Evolutionary conservation across 2,113 vertebrate species (phyloP).

Genomic region (Oncorhynchus masou): DNA sequence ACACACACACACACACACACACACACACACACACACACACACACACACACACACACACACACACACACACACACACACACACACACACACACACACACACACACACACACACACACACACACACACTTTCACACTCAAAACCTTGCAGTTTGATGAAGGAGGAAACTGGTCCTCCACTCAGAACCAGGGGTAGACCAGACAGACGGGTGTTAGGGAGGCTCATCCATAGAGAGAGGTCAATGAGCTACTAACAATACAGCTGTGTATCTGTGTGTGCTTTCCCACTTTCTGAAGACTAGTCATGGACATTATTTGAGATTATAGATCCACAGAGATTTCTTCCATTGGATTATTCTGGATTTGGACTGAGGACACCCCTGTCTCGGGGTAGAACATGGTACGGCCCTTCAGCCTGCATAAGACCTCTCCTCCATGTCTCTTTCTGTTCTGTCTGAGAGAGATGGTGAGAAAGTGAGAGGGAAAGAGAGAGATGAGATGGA

Average conservation of each 20-base stretch:
- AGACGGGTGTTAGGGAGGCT: conserved; percentile 43
- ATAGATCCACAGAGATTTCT: too few relatives aligned
- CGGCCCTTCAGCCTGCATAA: conserved; percentile 57
- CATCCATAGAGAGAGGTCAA: background rate
- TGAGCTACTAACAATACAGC: too few relatives aligned
- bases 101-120: conserved; percentile 37
- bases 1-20: background rate
- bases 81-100: conserved; percentile 17
- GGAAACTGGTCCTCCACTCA: conserved; percentile 63
- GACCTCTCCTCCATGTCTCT: conserved; percentile 65
- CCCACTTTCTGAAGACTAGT: too few relatives aligned
- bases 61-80: background rate
- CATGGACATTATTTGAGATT: too few relatives aligned
- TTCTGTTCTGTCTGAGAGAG: conserved; percentile 68
- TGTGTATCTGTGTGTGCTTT: background rate
- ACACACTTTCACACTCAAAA: conserved; percentile 49
- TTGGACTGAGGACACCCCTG: conserved; percentile 11
- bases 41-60: background rate
- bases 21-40: conserved; percentile 1
- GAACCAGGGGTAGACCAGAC: conserved; percentile 65
- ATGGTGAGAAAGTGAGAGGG: conserved; percentile 13
- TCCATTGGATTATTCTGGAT: too few relatives aligned
- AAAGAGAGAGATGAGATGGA: conserved; percentile 33
- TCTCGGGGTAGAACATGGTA: conserved; percentile 46
- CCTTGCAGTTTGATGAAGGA: conserved; percentile 75